A percentile compares a stretch with the other conserved stretches of the same genome.
These are phyloP conservation scores for Ormyrus pomaceus DNA, from an alignment of 2,888 invertebrate species.

Conservation along the genomic window DNA sequence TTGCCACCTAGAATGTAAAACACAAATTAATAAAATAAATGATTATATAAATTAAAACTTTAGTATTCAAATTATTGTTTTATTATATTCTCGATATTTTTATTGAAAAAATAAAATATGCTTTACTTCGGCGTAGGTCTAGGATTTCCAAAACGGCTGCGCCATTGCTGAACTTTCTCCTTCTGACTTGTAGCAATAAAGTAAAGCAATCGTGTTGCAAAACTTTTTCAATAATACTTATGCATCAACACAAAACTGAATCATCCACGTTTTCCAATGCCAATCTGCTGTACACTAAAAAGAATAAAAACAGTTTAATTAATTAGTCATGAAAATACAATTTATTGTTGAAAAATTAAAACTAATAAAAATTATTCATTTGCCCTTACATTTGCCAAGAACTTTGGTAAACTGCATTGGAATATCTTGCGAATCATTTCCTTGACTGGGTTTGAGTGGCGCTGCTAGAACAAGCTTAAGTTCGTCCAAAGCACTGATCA, in stretches of 20 bases:
- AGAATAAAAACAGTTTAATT: slow-evolving; percentile 1
- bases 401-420: slow-evolving; percentile 88
- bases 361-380: too few species aligned
- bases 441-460: slow-evolving; percentile 84
- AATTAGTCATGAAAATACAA: background rate
- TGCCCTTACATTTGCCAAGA: slow-evolving; percentile 85
- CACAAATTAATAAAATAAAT: background rate
- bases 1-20: slow-evolving; percentile 71
- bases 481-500: slow-evolving; percentile 84
- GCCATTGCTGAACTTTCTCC: slow-evolving; percentile 74
- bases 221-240: slow-evolving; percentile 83
- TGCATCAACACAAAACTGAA: slow-evolving; percentile 81
- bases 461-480: slow-evolving; percentile 87
- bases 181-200: slow-evolving; percentile 81
- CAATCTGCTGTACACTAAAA: slow-evolving; percentile 81
- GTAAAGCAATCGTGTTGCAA: slow-evolving; percentile 83
- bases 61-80: background rate
- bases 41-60: background rate
- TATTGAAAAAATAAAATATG: slow-evolving; percentile 7
- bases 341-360: too few species aligned
- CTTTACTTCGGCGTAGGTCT: slow-evolving; percentile 72
- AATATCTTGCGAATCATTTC: slow-evolving; percentile 80
- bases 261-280: slow-evolving; percentile 81
- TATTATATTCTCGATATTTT: background rate
- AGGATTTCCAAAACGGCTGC: slow-evolving; percentile 73